Evolutionary conservation across 1,140 invertebrate genomes (phyloP), one percentile per base, ranked within the genome.

Genomic region (Trichonephila inaurata): DNA sequence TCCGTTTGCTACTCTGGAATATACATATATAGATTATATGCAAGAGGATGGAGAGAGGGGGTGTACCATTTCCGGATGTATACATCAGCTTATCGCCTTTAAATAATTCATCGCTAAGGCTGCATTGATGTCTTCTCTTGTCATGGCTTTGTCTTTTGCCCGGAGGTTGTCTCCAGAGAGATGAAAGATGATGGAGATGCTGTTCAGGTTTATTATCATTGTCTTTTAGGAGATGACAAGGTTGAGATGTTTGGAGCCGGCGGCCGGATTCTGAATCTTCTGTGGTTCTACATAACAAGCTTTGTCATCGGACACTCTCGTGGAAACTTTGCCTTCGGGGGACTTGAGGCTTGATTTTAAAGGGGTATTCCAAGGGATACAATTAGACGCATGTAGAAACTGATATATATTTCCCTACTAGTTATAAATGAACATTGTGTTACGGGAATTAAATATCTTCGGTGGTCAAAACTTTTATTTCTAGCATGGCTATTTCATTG

Each of bases 21-120:
- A 83, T 83, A n/a, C 82, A 51, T 51, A n/a, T 24, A 58, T 58
- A 60, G 19, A 83, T 83, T 83, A 83, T 24, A 44, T 21, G n/a
- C 33, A 40, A 40, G 33, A 40, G 33, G 33, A 66, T 66, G 64
- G 21, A 69, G 12, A 69, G 40, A 14, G 69, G 16, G 16, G 28
- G 18, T 12, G 72, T 28, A 77, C 16, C 72, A 77, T 77, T 60
- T 60, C 51, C 82, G 82, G 51, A 83, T 60, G 51, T 83, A 83
- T 83, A 58, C 44, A 44, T 83, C 85, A 64, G 85, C 85, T 87
- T 87, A 87, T 87, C 85, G 44, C 14, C 85, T n/a, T 28, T 87
- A 87, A 87, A 87, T 87, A 87, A 87, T 64, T 87, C 85, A 62
- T 61, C 14, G 18, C 24, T 87, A 61, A 87, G 85, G 24, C 14